Evolutionary conservation across 2,113 vertebrate genomes (phyloP).

Genomic region (Coptodon rendalli): DNA sequence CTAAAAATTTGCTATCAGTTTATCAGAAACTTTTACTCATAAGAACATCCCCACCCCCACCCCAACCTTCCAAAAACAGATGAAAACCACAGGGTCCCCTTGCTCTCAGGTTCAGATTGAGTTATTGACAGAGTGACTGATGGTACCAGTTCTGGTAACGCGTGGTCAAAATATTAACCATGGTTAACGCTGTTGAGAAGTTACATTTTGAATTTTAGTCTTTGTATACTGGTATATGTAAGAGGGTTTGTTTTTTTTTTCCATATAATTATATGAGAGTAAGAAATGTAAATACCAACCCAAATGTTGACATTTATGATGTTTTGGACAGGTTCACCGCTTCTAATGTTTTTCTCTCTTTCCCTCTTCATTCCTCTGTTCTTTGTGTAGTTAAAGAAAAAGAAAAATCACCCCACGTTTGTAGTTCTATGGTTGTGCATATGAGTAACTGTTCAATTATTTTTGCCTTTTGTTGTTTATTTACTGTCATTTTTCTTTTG

Average conservation of each 20-base stretch:
- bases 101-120: constrained; percentile 71
- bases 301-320: constrained; percentile 69
- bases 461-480: constrained; percentile 73
- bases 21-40: constrained; percentile 49
- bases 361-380: constrained; percentile 59
- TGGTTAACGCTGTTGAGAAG: constrained; percentile 50
- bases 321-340: constrained; percentile 75
- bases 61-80: constrained; percentile 22
- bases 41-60: neutral
- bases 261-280: constrained; percentile 69
- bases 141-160: constrained; percentile 54
- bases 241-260: constrained; percentile 27
- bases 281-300: constrained; percentile 71
- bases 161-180: constrained; percentile 51
- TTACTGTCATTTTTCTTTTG: constrained; percentile 81
- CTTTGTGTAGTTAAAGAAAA: constrained; percentile 67
- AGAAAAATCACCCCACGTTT: constrained; percentile 70
- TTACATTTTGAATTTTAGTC: constrained; percentile 61
- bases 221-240: constrained; percentile 68
- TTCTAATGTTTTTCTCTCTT: constrained; percentile 64
- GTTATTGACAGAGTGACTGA: constrained; percentile 62
- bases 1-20: constrained; percentile 39
- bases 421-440: constrained; percentile 78
- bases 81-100: constrained; percentile 66
- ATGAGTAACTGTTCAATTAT: constrained; percentile 73